A percentile compares a stretch with the other conserved stretches of the same genome.
Conservation (phyloP, 2,888 invertebrate species). For the Scrobipalpa costella region DNA sequence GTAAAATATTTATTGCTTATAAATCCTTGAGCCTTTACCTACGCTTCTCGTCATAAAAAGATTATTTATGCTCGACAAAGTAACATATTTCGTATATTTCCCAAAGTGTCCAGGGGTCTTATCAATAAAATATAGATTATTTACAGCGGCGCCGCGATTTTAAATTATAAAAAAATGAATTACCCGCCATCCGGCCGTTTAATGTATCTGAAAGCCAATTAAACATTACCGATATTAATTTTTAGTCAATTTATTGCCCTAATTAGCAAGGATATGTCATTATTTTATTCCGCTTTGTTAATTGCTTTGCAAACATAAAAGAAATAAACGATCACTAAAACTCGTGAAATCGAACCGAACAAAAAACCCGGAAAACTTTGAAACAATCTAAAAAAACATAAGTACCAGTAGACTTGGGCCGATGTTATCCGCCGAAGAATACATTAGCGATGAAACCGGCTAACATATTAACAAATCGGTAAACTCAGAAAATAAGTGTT, state of each 20-base stretch:
- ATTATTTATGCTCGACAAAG: constrained; percentile 80
- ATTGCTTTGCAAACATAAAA: constrained; percentile 12
- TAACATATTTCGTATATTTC: constrained; percentile 79
- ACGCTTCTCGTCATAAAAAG: constrained; percentile 81
- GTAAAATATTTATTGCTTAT: constrained; percentile 81
- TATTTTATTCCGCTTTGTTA: neutral
- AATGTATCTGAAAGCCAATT: constrained; percentile 13
- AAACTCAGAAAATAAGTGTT: no score
- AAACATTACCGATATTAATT: constrained; percentile 2
- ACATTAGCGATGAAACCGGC: constrained; percentile 10
- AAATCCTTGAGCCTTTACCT: constrained; percentile 81
- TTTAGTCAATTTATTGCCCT: constrained; percentile 1
- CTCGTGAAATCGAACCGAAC: neutral
- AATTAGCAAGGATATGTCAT: constrained; percentile 4
- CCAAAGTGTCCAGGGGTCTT: constrained; percentile 71
- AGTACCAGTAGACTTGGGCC: neutral
- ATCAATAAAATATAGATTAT: constrained; percentile 75
- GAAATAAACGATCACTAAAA: neutral
- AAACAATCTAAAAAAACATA: neutral
- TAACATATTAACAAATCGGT: constrained; percentile 17
- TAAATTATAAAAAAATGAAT: constrained; percentile 47
- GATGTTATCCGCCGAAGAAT: constrained; percentile 7
- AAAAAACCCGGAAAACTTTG: constrained; percentile 4
- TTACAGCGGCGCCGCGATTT: constrained; percentile 68
- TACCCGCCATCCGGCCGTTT: constrained; percentile 41